Percentiles rank a stretch among this genome's conserved stretches.
Evolutionary conservation across 2,797 vertebrate species (phyloP).

Genomic region (Syngnathus acus): DNA sequence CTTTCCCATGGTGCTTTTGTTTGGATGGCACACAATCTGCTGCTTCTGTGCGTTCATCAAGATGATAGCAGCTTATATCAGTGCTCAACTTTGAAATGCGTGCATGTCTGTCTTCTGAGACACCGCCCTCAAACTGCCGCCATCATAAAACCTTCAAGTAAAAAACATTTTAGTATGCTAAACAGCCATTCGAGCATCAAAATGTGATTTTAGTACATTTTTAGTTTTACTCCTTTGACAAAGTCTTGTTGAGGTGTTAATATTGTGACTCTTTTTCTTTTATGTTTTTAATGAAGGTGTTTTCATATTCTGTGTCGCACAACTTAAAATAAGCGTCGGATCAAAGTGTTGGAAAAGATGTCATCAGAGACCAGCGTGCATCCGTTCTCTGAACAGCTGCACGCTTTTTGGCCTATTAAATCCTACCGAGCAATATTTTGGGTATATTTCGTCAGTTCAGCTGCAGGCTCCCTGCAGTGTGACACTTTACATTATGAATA

Average conservation of each 20-base stretch:
- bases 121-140: not conserved
- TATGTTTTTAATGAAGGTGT: not conserved
- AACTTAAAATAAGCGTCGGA: not conserved
- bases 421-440: conserved; percentile 1
- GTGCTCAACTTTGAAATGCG: not conserved
- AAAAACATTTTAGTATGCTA: not conserved
- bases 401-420: conserved; percentile 1
- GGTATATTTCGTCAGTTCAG: conserved; percentile 5
- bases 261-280: not conserved
- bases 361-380: conserved; percentile 1
- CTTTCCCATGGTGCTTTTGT: conserved; percentile 8
- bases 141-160: not conserved
- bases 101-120: not conserved
- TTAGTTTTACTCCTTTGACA: not conserved
- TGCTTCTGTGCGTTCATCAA: conserved; percentile 3
- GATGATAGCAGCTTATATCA: not conserved
- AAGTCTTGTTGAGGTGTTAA: not conserved
- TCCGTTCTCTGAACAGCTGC: not conserved
- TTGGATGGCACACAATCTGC: conserved; percentile 3
- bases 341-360: conserved; percentile 1
- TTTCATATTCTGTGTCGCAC: not conserved
- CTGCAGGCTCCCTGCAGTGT: conserved; percentile 2
- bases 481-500: conserved; percentile 11
- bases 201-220: no score
- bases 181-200: not conserved